Percentiles rank a stretch among this genome's conserved stretches.
Conservation (phyloP, 1,140 invertebrate genomes). For the Drosophila sturtevanti region DNA sequence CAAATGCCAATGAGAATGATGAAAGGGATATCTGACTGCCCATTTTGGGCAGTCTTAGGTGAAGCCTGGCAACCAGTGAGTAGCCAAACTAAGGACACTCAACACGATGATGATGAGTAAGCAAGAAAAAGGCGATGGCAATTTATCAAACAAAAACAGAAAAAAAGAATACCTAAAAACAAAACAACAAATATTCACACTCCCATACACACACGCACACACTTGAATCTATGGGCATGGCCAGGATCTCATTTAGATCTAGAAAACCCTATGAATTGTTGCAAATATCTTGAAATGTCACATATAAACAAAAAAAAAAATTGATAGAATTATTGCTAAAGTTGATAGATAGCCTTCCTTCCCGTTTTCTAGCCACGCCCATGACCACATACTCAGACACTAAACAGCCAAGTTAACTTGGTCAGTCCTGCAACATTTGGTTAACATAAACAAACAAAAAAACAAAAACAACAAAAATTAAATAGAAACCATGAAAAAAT, state of each 20-base stretch:
- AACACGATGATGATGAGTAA: not conserved
- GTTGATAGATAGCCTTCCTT: too few species aligned
- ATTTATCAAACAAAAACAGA: slow-evolving; percentile 46
- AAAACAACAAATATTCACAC: not conserved
- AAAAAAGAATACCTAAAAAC: slow-evolving; percentile 5
- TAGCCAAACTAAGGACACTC: slow-evolving; percentile 35
- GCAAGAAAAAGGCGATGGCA: not conserved
- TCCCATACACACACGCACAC: not conserved
- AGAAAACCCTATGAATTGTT: not conserved
- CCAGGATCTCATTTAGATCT: not conserved
- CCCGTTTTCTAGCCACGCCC: not conserved
- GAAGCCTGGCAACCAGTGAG: slow-evolving; percentile 51
- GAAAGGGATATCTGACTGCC: slow-evolving; percentile 81
- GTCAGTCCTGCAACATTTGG: slow-evolving; percentile 78
- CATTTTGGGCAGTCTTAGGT: slow-evolving; percentile 71
- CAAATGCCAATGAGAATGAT: slow-evolving; percentile 60
- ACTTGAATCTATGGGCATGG: not conserved
- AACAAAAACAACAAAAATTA: slow-evolving; percentile 34
- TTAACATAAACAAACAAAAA: slow-evolving; percentile 63
- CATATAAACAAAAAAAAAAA: too few species aligned
- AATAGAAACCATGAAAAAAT: slow-evolving; percentile 25
- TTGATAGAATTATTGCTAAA: too few species aligned
- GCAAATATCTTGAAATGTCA: not conserved
- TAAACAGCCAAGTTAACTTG: slow-evolving; percentile 20
- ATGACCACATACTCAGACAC: not conserved